Percentiles rank a stretch among this genome's conserved stretches.
These are phyloP conservation scores for Hofmannophila pseudospretella DNA, from an alignment of 2,888 invertebrate species.

Conservation along the genomic window DNA sequence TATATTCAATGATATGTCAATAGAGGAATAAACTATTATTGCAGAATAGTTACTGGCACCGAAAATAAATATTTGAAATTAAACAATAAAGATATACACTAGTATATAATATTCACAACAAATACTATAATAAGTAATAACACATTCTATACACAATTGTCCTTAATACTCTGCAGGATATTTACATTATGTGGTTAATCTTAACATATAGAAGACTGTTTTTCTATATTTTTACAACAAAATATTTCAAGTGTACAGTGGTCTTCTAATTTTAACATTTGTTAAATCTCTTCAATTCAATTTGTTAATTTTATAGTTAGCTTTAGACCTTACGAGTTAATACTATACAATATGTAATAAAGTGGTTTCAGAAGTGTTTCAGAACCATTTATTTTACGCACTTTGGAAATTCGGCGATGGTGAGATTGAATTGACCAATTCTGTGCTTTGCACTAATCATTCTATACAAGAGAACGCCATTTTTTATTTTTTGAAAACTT, in stretches of 20 bases:
- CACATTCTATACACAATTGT: conserved; percentile 61
- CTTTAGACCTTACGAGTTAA: too few species aligned
- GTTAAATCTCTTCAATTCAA: too few species aligned
- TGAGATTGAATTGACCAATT: too few species aligned
- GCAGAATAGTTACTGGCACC: conserved; percentile 31
- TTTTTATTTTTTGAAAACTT: too few species aligned
- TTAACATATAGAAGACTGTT: not conserved
- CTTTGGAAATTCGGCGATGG: too few species aligned
- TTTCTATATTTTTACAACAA: not conserved
- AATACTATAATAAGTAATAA: conserved; percentile 36
- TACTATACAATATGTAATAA: too few species aligned
- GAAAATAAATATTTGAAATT: conserved; percentile 35
- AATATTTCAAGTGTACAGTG: not conserved
- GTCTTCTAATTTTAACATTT: not conserved
- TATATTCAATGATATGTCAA: conserved; percentile 20
- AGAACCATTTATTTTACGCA: too few species aligned
- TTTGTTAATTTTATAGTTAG: too few species aligned
- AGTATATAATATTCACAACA: conserved; percentile 42
- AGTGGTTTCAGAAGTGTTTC: too few species aligned
- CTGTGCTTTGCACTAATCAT: too few species aligned
- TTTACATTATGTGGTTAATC: not conserved
- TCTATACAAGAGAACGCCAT: too few species aligned
- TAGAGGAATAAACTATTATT: conserved; percentile 19
- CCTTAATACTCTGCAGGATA: conserved; percentile 27
- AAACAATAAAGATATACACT: conserved; percentile 29